Conservation (phyloP, 2,113 vertebrate species). For the Ctenodactylus gundi region DNA sequence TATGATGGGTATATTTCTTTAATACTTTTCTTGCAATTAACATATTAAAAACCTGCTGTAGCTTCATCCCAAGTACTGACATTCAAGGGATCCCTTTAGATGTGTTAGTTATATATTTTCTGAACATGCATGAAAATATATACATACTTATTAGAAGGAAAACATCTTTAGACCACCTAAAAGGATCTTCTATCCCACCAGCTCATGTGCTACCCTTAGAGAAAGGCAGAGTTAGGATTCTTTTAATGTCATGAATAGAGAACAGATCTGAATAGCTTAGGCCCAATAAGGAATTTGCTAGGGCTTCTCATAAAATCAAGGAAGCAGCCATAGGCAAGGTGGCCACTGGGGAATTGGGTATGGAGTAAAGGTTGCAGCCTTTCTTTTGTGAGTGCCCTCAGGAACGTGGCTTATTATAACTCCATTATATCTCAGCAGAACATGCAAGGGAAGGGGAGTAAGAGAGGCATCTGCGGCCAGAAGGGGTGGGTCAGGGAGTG, state of each 20-base stretch:
- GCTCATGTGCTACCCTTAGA: neutral
- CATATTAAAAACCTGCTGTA: neutral
- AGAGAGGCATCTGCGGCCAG: neutral
- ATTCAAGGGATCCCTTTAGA: neutral
- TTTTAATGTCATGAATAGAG: neutral
- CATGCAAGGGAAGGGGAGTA: neutral
- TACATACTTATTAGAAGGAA: neutral
- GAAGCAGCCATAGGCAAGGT: neutral
- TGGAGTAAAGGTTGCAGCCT: neutral
- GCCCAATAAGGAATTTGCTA: neutral
- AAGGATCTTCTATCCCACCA: neutral
- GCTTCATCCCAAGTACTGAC: neutral
- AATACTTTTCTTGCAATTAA: conserved; percentile 6
- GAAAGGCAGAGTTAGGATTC: neutral
- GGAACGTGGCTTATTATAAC: neutral
- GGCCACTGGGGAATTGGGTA: neutral
- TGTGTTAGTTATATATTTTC: neutral
- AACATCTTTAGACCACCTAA: neutral
- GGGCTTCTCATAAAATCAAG: neutral
- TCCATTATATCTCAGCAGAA: neutral
- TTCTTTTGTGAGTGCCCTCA: neutral
- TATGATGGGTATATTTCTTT: neutral
- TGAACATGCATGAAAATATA: neutral
- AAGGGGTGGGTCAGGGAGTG: too few species aligned
- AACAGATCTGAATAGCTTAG: neutral